A percentile compares a stretch with the other conserved stretches of the same genome.
Conservation (phyloP, 2,888 invertebrate genomes). For the Kuschelorhynchus macadamiae region DNA sequence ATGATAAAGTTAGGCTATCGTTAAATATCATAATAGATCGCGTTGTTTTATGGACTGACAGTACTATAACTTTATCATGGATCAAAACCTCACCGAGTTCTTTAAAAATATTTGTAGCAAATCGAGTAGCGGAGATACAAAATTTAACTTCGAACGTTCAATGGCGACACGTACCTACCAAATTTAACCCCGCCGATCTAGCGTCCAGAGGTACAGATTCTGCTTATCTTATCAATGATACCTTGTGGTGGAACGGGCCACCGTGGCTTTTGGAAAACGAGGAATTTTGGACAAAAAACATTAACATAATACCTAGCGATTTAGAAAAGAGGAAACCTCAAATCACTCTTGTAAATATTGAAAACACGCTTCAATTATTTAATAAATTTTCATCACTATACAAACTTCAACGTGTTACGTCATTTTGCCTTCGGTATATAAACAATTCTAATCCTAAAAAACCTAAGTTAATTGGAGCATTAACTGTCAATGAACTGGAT, state of each 20-base stretch:
- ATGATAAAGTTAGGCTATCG: constrained; percentile 16
- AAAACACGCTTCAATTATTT: neutral
- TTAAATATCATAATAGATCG: constrained; percentile 5
- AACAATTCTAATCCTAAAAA: too few relatives aligned
- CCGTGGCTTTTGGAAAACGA: neutral
- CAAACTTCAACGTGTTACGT: too few relatives aligned
- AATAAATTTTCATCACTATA: too few relatives aligned
- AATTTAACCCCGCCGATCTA: constrained; percentile 52
- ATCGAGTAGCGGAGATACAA: constrained; percentile 55
- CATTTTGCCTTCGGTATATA: too few relatives aligned
- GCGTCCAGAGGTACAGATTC: constrained; percentile 18
- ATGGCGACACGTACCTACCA: constrained; percentile 50
- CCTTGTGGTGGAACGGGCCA: constrained; percentile 13
- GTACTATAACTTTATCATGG: constrained; percentile 10
- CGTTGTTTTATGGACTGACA: constrained; percentile 12
- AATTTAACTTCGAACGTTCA: constrained; percentile 15
- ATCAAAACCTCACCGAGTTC: constrained; percentile 23
- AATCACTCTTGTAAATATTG: neutral
- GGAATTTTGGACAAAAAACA: neutral
- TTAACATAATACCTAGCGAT: neutral
- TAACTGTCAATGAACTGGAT: constrained; percentile 19
- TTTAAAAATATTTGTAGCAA: constrained; percentile 55
- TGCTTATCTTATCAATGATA: constrained; percentile 4
- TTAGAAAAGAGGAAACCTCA: neutral
- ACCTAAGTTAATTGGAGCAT: constrained; percentile 1